Percentiles rank a stretch among this genome's conserved stretches.
Evolutionary conservation across 2,797 vertebrate species (phyloP).

Genomic region (Tauraco hartlaubi): DNA sequence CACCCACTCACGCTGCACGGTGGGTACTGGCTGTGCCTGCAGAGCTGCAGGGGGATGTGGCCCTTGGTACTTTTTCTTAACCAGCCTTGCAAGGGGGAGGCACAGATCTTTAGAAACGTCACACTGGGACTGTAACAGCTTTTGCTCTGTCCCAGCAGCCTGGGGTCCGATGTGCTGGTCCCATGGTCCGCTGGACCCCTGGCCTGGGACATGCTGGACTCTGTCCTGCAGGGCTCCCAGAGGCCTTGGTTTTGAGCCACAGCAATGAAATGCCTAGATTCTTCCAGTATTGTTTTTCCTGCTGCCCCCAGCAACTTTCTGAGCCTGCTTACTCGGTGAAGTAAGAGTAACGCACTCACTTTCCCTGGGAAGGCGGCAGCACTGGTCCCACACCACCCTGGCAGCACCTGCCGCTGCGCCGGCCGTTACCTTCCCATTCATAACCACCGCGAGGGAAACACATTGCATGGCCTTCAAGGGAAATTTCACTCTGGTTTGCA

Average conservation of each 20-base stretch:
- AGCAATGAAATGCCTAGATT: neutral
- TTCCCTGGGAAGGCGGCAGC: neutral
- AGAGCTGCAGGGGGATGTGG: rapidly evolving
- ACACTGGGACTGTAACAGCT: neutral
- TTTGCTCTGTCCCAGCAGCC: neutral
- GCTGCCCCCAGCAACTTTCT: neutral
- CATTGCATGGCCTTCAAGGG: slow-evolving; percentile 64
- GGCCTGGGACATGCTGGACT: neutral
- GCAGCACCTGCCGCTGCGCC: slow-evolving; percentile 66
- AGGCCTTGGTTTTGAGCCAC: neutral
- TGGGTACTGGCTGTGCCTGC: neutral
- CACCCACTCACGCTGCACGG: rapidly evolving
- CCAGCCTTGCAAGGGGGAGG: neutral
- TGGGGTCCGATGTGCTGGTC: rapidly evolving
- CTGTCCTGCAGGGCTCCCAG: neutral
- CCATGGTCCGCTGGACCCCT: neutral
- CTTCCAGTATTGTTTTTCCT: neutral
- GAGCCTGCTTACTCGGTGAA: neutral
- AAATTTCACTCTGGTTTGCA: slow-evolving; percentile 54
- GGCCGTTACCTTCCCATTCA: slow-evolving; percentile 30
- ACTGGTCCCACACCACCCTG: neutral
- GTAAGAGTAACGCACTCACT: neutral
- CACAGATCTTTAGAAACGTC: rapidly evolving
- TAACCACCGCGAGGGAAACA: slow-evolving; percentile 53
- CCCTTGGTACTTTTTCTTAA: rapidly evolving